Conservation (phyloP, 2,888 invertebrate genomes). For the Meliscaeva auricollis region DNA sequence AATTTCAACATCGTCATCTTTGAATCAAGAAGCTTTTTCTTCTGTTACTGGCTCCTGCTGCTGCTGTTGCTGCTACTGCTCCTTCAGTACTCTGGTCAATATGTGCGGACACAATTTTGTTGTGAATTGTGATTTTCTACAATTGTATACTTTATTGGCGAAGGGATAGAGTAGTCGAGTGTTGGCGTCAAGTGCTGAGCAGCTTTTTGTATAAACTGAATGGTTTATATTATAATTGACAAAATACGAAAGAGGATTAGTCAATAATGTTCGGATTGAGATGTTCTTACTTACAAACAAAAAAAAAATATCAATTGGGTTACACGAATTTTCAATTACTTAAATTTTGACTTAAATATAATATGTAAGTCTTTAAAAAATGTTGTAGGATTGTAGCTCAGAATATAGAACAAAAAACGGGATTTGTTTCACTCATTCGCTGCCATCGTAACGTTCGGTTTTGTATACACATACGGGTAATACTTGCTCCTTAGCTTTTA, state of each 20-base stretch:
- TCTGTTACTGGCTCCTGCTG: slow-evolving; percentile 6
- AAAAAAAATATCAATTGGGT: too few relatives aligned
- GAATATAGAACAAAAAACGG: too few relatives aligned
- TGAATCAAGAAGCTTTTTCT: slow-evolving; percentile 59
- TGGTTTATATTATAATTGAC: slow-evolving; percentile 42
- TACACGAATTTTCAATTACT: too few relatives aligned
- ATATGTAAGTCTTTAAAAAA: too few relatives aligned
- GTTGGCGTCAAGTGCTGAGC: slow-evolving; percentile 23
- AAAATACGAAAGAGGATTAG: neutral
- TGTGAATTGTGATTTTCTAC: slow-evolving; percentile 62
- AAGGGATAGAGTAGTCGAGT: slow-evolving; percentile 52
- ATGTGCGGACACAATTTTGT: slow-evolving; percentile 51
- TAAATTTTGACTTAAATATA: too few relatives aligned
- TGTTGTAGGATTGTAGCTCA: too few relatives aligned
- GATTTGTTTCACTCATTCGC: too few relatives aligned
- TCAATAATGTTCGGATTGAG: neutral
- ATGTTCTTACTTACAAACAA: neutral
- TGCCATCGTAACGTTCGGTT: too few relatives aligned
- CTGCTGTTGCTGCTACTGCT: neutral
- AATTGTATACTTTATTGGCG: slow-evolving; percentile 52
- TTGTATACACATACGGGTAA: too few relatives aligned
- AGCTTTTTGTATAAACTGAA: slow-evolving; percentile 10
- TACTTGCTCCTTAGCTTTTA: too few relatives aligned
- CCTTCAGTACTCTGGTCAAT: neutral
- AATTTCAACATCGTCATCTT: slow-evolving; percentile 65